Conservation (phyloP, 2,113 vertebrate genomes). For the Platysternon megacephalum region DNA sequence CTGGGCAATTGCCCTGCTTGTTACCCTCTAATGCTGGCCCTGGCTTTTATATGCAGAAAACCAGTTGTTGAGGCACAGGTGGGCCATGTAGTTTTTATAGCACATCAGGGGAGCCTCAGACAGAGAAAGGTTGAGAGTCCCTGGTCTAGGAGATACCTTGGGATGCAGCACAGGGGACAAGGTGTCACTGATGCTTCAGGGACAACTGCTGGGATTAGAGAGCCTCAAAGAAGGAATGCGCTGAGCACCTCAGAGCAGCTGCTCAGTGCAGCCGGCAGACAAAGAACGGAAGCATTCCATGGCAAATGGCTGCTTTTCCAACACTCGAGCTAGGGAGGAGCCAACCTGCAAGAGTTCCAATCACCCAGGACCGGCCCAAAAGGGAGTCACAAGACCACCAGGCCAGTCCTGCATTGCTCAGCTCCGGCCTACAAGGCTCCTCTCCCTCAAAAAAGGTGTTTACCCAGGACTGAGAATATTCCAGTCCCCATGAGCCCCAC, state of each 20-base stretch:
- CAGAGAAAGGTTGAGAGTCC: too few species aligned
- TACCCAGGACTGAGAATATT: not conserved
- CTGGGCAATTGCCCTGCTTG: too few species aligned
- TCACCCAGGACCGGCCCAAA: not conserved
- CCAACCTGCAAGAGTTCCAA: not conserved
- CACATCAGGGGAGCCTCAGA: too few species aligned
- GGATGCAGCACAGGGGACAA: not conserved
- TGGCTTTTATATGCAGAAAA: too few species aligned
- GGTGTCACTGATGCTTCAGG: not conserved
- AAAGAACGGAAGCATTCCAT: not conserved
- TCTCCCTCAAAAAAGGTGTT: not conserved
- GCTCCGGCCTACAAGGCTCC: not conserved
- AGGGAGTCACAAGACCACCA: not conserved
- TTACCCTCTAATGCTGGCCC: too few species aligned
- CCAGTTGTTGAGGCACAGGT: too few species aligned
- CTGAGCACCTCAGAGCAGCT: not conserved
- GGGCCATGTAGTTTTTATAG: too few species aligned
- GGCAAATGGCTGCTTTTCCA: not conserved
- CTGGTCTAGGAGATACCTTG: not conserved
- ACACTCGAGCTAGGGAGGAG: not conserved
- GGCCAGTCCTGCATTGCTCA: not conserved
- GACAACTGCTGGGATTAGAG: not conserved
- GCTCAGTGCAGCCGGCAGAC: not conserved
- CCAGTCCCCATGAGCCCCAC: not conserved
- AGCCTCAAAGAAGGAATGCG: not conserved